phyloP scores from a whole-genome alignment of 2,113 vertebrate genomes.

The Takifugu flavidus region DNA sequence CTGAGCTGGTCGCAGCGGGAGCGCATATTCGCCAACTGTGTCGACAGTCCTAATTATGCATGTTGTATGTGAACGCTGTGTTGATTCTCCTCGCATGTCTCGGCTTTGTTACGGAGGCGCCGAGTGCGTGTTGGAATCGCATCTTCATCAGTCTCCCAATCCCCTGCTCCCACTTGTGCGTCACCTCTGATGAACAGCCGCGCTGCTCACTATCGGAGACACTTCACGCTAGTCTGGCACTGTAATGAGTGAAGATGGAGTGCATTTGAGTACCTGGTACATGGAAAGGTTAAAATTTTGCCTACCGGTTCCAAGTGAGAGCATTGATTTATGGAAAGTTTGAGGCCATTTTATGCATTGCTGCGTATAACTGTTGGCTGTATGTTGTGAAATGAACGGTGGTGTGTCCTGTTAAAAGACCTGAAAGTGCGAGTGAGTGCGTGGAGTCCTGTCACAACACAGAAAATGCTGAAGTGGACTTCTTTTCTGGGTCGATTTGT shows the following conservation, averaged over 20 bases:
- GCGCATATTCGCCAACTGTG: conserved; percentile 47
- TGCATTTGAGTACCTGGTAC: conserved; percentile 46
- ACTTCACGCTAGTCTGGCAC: conserved; percentile 56
- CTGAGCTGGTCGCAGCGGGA: conserved; percentile 34
- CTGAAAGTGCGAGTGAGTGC: not conserved
- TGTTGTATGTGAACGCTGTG: conserved; percentile 40
- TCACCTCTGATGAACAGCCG: conserved; percentile 64
- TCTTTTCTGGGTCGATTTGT: conserved; percentile 58
- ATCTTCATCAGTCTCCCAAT: conserved; percentile 60
- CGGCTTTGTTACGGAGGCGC: conserved; percentile 46
- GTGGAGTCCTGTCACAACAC: conserved; percentile 30
- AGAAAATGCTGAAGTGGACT: conserved; percentile 43
- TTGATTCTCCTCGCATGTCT: conserved; percentile 53
- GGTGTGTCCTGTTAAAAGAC: no score
- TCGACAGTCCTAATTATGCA: conserved; percentile 63
- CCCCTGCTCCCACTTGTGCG: conserved; percentile 55
- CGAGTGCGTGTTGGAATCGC: conserved; percentile 50
- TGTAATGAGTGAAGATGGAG: conserved; percentile 62
- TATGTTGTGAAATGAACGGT: no score
- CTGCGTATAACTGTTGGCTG: conserved; percentile 9
- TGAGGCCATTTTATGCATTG: conserved; percentile 31
- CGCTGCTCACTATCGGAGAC: conserved; percentile 60
- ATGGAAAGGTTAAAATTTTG: conserved; percentile 42
- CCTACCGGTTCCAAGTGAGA: conserved; percentile 38
- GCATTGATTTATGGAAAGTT: conserved; percentile 62